These are phyloP conservation scores for Eupithecia vulgata DNA, from an alignment of 2,888 invertebrate species.

Conservation along the genomic window DNA sequence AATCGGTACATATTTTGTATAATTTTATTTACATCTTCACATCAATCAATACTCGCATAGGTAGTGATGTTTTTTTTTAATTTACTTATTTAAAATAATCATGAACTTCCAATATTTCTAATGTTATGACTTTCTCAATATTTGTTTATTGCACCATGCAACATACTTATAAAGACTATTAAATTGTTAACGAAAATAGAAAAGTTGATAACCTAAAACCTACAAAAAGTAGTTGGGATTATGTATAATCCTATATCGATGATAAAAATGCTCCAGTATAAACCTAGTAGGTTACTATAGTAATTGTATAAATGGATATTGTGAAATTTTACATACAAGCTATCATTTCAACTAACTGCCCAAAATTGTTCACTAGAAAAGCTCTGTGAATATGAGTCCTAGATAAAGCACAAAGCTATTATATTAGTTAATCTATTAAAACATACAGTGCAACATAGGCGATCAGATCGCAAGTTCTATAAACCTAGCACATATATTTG, in stretches of 20 bases:
- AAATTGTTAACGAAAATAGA: background rate
- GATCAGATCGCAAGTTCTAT: constrained; percentile 23
- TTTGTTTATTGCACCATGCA: constrained; percentile 51
- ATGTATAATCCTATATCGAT: background rate
- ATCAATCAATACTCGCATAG: constrained; percentile 7
- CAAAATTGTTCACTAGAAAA: background rate
- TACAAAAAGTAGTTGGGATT: background rate
- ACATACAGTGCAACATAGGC: constrained; percentile 30
- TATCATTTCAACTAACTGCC: background rate
- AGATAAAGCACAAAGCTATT: background rate
- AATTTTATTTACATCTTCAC: constrained; percentile 38
- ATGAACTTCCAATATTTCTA: constrained; percentile 22
- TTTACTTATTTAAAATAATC: constrained; percentile 5
- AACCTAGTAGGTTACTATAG: background rate
- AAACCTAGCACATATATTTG: constrained; percentile 4
- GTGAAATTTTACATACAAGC: background rate
- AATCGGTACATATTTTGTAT: constrained; percentile 30
- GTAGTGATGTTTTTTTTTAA: constrained; percentile 4
- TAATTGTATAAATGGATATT: background rate
- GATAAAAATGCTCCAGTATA: background rate
- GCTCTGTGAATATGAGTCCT: background rate
- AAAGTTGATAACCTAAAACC: background rate
- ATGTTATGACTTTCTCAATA: constrained; percentile 24
- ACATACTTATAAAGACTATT: background rate
- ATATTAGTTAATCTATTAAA: constrained; percentile 5